phyloP scores from a whole-genome alignment of 2,797 vertebrate species.

The Pelodytes ibericus region DNA sequence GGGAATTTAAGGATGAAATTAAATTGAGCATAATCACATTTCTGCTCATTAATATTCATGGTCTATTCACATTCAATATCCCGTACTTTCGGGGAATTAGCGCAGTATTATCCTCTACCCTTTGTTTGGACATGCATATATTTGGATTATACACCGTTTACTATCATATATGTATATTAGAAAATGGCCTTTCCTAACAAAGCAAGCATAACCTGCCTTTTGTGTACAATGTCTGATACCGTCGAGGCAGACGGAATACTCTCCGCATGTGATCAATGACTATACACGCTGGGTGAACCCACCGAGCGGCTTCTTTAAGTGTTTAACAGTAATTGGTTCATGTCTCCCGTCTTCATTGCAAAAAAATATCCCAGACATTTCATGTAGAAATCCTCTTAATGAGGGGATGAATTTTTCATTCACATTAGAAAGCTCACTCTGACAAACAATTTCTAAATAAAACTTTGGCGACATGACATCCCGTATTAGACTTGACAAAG shows the following conservation, averaged over 20 bases:
- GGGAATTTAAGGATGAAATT: no score
- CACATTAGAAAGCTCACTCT: constrained; percentile 82
- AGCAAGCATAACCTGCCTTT: not conserved
- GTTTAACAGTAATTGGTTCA: constrained; percentile 90
- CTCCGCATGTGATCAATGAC: constrained; percentile 64
- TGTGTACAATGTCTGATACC: not conserved
- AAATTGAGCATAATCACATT: no score
- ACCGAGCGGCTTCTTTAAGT: constrained; percentile 77
- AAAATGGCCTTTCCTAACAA: no score
- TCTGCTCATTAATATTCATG: no score
- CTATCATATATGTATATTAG: no score
- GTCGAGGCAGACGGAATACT: constrained; percentile 57
- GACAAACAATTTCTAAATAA: constrained; percentile 91
- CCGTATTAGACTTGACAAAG: constrained; percentile 97
- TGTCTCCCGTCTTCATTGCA: constrained; percentile 86
- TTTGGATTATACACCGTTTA: no score
- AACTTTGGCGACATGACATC: constrained; percentile 89
- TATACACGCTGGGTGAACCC: constrained; percentile 74
- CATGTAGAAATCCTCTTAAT: constrained; percentile 87
- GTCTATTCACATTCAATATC: no score
- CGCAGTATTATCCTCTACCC: no score
- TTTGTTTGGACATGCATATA: no score
- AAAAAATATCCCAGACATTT: constrained; percentile 83
- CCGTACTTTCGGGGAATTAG: no score
- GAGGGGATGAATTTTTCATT: constrained; percentile 92